Percentiles rank a stretch among this genome's conserved stretches.
These are phyloP conservation scores for Aphidius colemani DNA, from an alignment of 2,888 invertebrate species.

Conservation along the genomic window DNA sequence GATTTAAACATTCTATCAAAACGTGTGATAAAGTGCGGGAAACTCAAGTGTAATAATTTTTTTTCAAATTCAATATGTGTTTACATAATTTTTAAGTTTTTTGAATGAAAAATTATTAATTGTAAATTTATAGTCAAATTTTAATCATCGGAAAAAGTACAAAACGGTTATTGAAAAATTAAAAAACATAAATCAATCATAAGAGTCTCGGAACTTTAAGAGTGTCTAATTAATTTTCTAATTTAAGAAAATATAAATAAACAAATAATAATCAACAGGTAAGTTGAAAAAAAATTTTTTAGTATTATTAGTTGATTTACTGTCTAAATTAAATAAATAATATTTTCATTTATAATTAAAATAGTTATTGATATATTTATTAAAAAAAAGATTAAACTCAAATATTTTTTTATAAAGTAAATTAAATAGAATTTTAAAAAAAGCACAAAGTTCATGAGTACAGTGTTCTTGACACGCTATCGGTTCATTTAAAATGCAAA, in stretches of 20 bases:
- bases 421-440: conserved; percentile 43
- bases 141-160: too few relatives aligned
- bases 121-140: too few relatives aligned
- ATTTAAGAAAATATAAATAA: too few relatives aligned
- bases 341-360: background rate
- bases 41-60: too few relatives aligned
- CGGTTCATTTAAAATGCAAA: conserved; percentile 61
- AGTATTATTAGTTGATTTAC: too few relatives aligned
- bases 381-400: conserved; percentile 35
- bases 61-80: background rate
- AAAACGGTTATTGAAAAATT: too few relatives aligned
- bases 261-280: too few relatives aligned
- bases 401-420: background rate
- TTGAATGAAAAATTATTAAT: conserved; percentile 44
- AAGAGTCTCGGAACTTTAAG: too few relatives aligned
- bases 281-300: too few relatives aligned
- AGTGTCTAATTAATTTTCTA: too few relatives aligned
- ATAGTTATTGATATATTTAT: background rate
- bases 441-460: conserved; percentile 51
- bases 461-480: conserved; percentile 53
- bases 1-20: background rate
- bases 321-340: background rate
- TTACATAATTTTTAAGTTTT: conserved; percentile 24
- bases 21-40: too few relatives aligned
- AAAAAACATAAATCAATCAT: too few relatives aligned